These are phyloP conservation scores for Thalassarche chlororhynchos DNA, from an alignment of 2,113 vertebrate genomes.

Conservation along the genomic window DNA sequence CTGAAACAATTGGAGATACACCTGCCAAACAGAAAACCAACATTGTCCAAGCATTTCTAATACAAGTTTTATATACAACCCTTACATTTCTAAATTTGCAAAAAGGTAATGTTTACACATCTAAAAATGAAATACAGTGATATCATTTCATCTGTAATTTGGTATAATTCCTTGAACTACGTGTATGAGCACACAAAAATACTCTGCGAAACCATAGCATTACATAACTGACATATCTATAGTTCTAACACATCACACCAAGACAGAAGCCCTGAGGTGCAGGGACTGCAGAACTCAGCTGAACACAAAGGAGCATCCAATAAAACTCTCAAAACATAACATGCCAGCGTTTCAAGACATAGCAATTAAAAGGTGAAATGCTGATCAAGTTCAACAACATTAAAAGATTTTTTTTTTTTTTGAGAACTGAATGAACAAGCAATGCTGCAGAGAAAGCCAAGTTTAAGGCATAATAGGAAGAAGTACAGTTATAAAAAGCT, in stretches of 20 bases:
- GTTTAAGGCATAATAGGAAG: neutral
- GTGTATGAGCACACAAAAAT: neutral
- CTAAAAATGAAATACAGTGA: neutral
- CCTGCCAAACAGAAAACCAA: slow-evolving; percentile 73
- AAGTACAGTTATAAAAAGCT: neutral
- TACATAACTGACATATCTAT: neutral
- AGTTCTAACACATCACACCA: neutral
- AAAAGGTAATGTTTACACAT: neutral
- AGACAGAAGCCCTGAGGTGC: slow-evolving; percentile 19
- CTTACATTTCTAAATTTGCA: neutral
- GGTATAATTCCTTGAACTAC: neutral
- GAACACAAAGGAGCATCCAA: neutral
- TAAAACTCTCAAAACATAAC: neutral
- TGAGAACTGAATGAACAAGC: neutral
- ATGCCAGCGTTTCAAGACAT: neutral
- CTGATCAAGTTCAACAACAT: neutral
- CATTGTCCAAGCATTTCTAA: neutral
- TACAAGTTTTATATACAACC: neutral
- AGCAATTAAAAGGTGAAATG: neutral
- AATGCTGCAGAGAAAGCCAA: neutral
- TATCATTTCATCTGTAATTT: neutral
- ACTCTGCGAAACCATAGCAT: neutral
- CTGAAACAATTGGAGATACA: slow-evolving; percentile 87
- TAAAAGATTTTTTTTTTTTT: neutral
- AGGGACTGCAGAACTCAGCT: neutral